Percentiles rank a stretch among this genome's conserved stretches.
Evolutionary conservation across 2,113 vertebrate genomes (phyloP).

Genomic region (Casuarius casuarius): DNA sequence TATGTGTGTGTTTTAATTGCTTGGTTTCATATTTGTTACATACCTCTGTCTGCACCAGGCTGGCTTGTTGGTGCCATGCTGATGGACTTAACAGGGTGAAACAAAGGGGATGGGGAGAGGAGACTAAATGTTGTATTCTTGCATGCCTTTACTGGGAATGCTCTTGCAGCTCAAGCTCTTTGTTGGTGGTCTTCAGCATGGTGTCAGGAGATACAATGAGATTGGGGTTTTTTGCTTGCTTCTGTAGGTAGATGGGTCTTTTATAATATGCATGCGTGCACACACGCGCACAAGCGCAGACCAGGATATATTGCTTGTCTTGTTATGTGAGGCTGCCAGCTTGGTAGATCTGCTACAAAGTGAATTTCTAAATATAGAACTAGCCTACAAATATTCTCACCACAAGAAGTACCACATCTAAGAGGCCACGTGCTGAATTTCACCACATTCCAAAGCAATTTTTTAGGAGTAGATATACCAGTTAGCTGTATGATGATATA

Average conservation of each 20-base stretch:
- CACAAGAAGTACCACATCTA: background rate
- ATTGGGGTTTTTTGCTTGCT: background rate
- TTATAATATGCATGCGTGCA: accelerated
- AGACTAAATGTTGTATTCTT: background rate
- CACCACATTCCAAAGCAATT: background rate
- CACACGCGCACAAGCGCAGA: background rate
- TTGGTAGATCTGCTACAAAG: background rate
- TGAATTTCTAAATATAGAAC: background rate
- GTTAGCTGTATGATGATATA: background rate
- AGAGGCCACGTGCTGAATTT: background rate
- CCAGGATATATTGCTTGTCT: background rate
- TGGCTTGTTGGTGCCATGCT: conserved; percentile 49
- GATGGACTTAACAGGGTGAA: conserved; percentile 41
- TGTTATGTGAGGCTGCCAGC: background rate
- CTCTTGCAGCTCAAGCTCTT: conserved; percentile 18
- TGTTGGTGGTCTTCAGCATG: background rate
- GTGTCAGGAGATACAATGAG: background rate
- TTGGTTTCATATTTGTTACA: background rate
- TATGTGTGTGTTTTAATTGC: background rate
- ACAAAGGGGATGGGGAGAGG: conserved; percentile 25
- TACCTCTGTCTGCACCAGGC: conserved; percentile 36
- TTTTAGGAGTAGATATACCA: background rate
- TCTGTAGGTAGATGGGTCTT: background rate
- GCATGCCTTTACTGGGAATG: conserved; percentile 59
- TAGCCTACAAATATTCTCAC: background rate